Base-by-base conservation (phyloP, 2,797 vertebrate genomes). In the Tachyglossus aculeatus region DNA sequence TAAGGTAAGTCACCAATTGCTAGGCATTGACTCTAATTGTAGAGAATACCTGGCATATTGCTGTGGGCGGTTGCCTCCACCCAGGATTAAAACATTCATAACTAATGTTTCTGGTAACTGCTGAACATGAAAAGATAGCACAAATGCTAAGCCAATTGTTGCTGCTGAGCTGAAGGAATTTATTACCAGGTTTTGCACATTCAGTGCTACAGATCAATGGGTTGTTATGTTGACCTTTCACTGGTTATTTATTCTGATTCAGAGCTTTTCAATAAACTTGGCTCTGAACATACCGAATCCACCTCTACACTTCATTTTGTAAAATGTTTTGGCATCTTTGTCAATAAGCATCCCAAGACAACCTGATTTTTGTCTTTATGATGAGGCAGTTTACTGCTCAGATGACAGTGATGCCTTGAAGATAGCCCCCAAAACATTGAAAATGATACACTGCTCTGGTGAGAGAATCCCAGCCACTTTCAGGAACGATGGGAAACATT, bases 141-240 rank as follows among this genome's bases (percentile, higher is more conserved):
- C 11, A 2, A 21, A 21, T 53, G 77, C 69, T 79, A 76, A 56
- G 66, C 57, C 1, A 44, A 1, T 54, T 33, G 48, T 65, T 70
- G 15, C 31, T 40, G 11, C 2, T 22, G 34, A 13, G 68, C 27
- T 48, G 43, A 12, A 9, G 31, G 37, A 76, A 59, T 56, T 74
- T 70, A 39, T 80, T 78, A 55, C 39, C 55, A 5, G 2, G 2
- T 24, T 85, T 71, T 58, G 18, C 15, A 84, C 74, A 84, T 63
- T 41, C 57, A 34, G 50, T 60, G 13, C 19, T 67, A 19, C 31
- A 74, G 73, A 75, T 66, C 80, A 80, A 64, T 68, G 40, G 40
- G 22, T 48, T 16, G 7, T 25, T 79, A 60, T 78, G 16, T 29
- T 81, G 61, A 67, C 22, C 47, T 79, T 88, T 77, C 9, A 10